phyloP scores from a whole-genome alignment of 1,140 invertebrate genomes.

The Delia radicum region DNA sequence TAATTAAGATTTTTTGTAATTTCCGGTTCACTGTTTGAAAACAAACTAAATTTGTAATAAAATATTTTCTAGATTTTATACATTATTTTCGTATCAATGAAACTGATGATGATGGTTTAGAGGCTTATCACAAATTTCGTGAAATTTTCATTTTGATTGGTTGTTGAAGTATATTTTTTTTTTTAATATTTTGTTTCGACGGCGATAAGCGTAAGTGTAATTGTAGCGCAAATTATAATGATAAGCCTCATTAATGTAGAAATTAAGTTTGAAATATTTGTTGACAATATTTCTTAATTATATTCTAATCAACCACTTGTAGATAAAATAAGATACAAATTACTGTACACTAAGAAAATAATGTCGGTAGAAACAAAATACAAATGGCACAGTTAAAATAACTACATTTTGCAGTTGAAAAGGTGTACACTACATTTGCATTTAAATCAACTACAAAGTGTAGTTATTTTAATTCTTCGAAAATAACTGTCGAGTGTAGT shows the following conservation, averaged over 20 bases:
- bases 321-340: neutral
- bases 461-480: no score
- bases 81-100: neutral
- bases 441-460: no score
- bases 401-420: no score
- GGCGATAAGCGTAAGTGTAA: neutral
- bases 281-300: neutral
- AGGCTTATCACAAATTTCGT: neutral
- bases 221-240: neutral
- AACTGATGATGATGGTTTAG: neutral
- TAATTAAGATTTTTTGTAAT: neutral
- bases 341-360: no score
- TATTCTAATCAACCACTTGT: neutral
- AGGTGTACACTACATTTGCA: no score
- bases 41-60: neutral
- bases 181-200: neutral
- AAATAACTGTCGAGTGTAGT: no score
- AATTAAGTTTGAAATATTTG: neutral
- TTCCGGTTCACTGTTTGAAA: conserved; percentile 9
- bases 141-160: neutral
- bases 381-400: no score
- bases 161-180: neutral
- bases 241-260: neutral
- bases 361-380: no score
- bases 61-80: conserved; percentile 11